These are phyloP conservation scores for Rotaria macrura DNA, from an alignment of 2,888 invertebrate species.

Conservation along the genomic window DNA sequence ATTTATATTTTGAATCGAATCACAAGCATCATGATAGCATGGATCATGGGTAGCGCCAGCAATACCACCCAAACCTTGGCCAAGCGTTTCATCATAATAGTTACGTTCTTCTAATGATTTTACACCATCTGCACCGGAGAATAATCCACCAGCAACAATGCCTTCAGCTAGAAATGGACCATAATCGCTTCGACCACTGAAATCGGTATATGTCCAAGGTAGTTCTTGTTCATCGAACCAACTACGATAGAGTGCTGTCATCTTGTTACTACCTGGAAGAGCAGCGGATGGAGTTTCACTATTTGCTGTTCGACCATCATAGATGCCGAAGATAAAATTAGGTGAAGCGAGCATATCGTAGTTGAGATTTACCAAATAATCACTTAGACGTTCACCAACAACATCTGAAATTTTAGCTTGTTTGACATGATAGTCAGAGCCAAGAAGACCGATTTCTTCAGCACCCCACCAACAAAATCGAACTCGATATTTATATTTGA, in stretches of 20 bases:
- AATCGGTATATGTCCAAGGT: neutral
- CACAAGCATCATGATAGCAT: neutral
- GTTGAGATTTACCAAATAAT: neutral
- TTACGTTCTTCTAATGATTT: neutral
- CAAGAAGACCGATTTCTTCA: neutral
- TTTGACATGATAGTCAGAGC: neutral
- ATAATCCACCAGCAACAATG: neutral
- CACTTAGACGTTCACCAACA: neutral
- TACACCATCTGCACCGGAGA: neutral
- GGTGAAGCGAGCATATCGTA: constrained; percentile 1
- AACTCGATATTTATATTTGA: neutral
- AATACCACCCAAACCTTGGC: neutral
- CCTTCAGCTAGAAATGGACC: constrained; percentile 10
- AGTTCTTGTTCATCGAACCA: neutral
- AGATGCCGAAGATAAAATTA: constrained; percentile 1
- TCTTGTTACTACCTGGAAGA: neutral
- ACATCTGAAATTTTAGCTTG: neutral
- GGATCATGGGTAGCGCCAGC: neutral
- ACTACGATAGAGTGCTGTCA: neutral
- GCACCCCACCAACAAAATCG: constrained; percentile 18
- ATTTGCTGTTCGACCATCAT: neutral
- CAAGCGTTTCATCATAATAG: neutral
- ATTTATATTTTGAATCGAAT: neutral
- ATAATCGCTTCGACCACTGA: constrained; percentile 18
- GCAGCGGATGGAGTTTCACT: neutral